Evolutionary conservation across 2,888 invertebrate genomes (phyloP).

Genomic region (Cryptocephalus moraei): DNA sequence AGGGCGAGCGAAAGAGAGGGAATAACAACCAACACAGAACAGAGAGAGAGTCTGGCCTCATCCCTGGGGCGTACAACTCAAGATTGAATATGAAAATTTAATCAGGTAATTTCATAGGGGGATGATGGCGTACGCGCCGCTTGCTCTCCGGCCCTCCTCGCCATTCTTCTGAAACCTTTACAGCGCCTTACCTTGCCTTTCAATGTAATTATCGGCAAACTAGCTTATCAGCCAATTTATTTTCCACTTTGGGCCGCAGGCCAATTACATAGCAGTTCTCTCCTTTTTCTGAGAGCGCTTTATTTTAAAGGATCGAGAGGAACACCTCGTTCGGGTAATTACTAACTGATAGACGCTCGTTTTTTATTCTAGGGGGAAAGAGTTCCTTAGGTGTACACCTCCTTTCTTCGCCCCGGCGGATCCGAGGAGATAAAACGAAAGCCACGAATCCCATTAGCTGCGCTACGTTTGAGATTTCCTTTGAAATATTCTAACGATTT

Average conservation of each 20-base stretch:
- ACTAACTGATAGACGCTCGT: too few relatives aligned
- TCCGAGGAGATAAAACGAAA: too few relatives aligned
- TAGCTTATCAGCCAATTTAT: conserved; percentile 24
- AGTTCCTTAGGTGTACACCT: too few relatives aligned
- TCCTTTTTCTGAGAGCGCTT: not conserved
- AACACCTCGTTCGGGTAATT: too few relatives aligned
- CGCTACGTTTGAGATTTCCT: too few relatives aligned
- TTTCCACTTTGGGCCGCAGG: conserved; percentile 5
- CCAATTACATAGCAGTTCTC: not conserved
- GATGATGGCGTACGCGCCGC: conserved; percentile 34
- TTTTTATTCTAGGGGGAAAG: too few relatives aligned
- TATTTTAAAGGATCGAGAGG: too few relatives aligned
- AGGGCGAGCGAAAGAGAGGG: too few relatives aligned
- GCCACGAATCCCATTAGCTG: too few relatives aligned
- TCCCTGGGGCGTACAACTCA: conserved; percentile 56
- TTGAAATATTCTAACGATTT: too few relatives aligned
- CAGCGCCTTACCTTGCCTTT: conserved; percentile 18
- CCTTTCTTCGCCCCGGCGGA: too few relatives aligned
- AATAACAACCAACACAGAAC: not conserved
- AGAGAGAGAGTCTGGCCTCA: conserved; percentile 23
- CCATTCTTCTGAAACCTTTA: conserved; percentile 9
- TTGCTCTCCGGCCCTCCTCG: conserved; percentile 20
- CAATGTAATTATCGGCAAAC: conserved; percentile 25
- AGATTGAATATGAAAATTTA: conserved; percentile 76
- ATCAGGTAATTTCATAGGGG: conserved; percentile 61